Evolutionary conservation across 1,140 invertebrate species (phyloP).

Genomic region (Pachypeltis micranthus): DNA sequence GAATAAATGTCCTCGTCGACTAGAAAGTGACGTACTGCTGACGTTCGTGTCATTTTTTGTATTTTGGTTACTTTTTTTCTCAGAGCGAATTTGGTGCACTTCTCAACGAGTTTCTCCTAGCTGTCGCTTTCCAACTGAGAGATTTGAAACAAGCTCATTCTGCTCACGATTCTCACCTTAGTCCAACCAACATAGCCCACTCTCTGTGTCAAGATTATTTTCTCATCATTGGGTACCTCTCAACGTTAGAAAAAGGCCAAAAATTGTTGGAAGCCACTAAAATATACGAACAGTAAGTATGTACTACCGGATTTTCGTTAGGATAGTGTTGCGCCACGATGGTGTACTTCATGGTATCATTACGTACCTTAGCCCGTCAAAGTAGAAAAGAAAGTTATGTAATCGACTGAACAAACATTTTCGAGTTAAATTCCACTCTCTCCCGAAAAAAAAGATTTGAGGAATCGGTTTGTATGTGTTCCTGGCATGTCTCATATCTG

Average conservation of each 20-base stretch:
- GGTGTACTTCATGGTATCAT: too few species aligned
- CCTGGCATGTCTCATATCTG: too few species aligned
- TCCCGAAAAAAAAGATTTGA: too few species aligned
- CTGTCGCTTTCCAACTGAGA: conserved; percentile 63
- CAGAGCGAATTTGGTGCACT: conserved; percentile 41
- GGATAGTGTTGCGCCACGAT: too few species aligned
- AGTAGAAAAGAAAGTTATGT: too few species aligned
- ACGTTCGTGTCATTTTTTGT: conserved; percentile 16
- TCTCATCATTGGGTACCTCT: conserved; percentile 78
- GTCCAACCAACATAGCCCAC: conserved; percentile 71
- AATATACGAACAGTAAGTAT: conserved; percentile 57
- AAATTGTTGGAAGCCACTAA: conserved; percentile 61
- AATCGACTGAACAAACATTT: too few species aligned
- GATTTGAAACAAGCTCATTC: conserved; percentile 54
- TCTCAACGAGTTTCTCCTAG: conserved; percentile 64
- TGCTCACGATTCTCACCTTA: conserved; percentile 77
- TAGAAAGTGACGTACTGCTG: too few species aligned
- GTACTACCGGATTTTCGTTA: too few species aligned
- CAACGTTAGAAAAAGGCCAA: conserved; percentile 57
- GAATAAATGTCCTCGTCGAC: too few species aligned
- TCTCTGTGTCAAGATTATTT: conserved; percentile 91
- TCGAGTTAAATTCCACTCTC: too few species aligned
- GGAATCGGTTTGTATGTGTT: too few species aligned
- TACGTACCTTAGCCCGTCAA: too few species aligned
- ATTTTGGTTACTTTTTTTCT: conserved; percentile 23